phyloP scores from a whole-genome alignment of 2,888 invertebrate species.

The Zhengitettix transpicula region DNA sequence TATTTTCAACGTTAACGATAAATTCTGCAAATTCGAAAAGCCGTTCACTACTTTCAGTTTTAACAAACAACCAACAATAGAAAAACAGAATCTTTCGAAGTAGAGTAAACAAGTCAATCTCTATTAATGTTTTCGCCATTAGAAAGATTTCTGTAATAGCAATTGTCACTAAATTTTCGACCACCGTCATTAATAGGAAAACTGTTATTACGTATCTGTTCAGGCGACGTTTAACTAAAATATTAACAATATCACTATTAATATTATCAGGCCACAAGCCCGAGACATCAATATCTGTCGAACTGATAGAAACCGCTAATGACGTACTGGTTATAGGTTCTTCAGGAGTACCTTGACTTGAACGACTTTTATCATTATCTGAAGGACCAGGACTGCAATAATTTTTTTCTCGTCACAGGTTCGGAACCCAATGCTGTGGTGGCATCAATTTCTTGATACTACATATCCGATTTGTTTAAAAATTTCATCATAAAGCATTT shows the following conservation, averaged over 20 bases:
- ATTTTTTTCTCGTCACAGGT: too few species aligned
- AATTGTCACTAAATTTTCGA: not conserved
- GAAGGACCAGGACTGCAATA: too few species aligned
- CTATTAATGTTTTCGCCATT: not conserved
- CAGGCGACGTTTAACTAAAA: not conserved
- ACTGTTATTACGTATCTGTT: not conserved
- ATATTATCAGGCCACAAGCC: not conserved
- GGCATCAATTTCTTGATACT: too few species aligned
- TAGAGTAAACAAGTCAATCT: constrained; percentile 5
- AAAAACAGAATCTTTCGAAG: constrained; percentile 9
- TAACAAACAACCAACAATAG: constrained; percentile 7
- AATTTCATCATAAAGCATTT: too few species aligned
- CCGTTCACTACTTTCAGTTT: not conserved
- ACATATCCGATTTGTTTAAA: too few species aligned
- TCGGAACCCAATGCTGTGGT: too few species aligned
- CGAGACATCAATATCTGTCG: not conserved
- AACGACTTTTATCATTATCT: too few species aligned
- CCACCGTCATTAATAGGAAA: not conserved
- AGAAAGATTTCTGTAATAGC: not conserved
- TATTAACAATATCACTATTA: not conserved
- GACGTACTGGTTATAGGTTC: not conserved
- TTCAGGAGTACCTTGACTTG: not conserved
- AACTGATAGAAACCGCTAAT: not conserved
- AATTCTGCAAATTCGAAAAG: constrained; percentile 12
- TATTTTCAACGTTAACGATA: constrained; percentile 8